Base-by-base conservation (phyloP, 2,113 vertebrate genomes). In the Sporophila hypoxantha region DNA sequence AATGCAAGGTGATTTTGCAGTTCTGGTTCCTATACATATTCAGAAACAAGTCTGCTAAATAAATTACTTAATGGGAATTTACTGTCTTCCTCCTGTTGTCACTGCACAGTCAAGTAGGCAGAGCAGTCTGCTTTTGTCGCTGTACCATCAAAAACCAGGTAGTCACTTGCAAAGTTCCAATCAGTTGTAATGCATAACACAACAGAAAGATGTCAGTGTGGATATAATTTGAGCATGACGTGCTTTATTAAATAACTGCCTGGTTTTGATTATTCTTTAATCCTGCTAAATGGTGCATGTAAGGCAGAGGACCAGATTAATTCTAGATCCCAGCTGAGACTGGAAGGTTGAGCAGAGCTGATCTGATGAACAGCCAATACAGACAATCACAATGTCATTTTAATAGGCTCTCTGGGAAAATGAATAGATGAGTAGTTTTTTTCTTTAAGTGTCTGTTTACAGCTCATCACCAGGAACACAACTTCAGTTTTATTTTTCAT, bases 401-500 rank as follows among this genome's bases (percentile, higher is more conserved):
- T 81, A 81, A 83, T 61, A 78, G 65, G 26, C 77, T 47, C n/a
- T 65, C n/a, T 67, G 39, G 39, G 66, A 53, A 91, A 76, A 80
- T 50, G 8, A 53, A 27, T 46, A 73, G 23, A 80, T 50, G 8
- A 56, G 30, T 42, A 73, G 23, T 6, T 8, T 29, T 29, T 85
- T 78, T 84, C 52, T 42, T 70, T 74, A 69, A 89, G 61, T 85
- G 50, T 42, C 60, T 93, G 37, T 88, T 96, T 56, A 91, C 71
- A 79, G 66, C 44, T 85, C 39, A 68, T 87, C 10, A 66, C 52
- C 32, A 87, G 47, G 93, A 92, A 61, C 73, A 53, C 23, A 89
- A 21, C 41, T 82, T 95, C 65, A 75, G 30, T 84, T 89, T 88
- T 91, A 68, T 60, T 85, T 92, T 96, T 94, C 70, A 71, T 91